Evolutionary conservation across 2,797 vertebrate species (phyloP), one percentile per base, ranked within the genome.

Genomic region (Molossus alvarezi): DNA sequence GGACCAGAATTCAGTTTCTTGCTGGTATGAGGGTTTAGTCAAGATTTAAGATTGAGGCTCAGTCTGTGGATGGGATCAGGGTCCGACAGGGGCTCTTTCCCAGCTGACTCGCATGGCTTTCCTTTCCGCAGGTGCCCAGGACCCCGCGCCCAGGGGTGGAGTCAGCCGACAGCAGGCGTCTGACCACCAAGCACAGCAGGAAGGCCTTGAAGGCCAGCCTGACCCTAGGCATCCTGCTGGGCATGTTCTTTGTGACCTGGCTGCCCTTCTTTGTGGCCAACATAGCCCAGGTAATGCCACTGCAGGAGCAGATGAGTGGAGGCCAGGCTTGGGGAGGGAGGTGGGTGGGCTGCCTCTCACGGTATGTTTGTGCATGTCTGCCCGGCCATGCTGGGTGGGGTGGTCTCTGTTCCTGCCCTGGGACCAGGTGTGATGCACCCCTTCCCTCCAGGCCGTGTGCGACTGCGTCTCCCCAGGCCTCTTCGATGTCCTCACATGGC

Each of bases 161-260:
- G n/a, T 86, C 98, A 64, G 99, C 98, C 0, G 99, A 99, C 98
- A 97, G 96, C 96, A 98, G 99, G 23, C 99, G 98, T 48, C 98
- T 99, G 73, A 97, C 99, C 91, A 99, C 98, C 98, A 99, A 99
- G 92, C 99, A 99, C 97, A 99, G 99, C 97, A 99, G 99, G 93
- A 99, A 99, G 98, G 99, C 99, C 0, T 97, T 99, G 96, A 99
- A 99, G 98, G 99, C 99, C 98, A 99, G 99, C 75, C 98, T 99
- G 98, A 99, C 99, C 0, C 98, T 99, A 95, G 99, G 99, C 64
- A 98, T 99, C 93, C 98, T 99, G 51, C 98, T 99, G 97, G 99
- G 99, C 92, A 99, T 99, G 98, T 99, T 99, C 98, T 99, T 99
- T 23, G 99, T 99, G 58, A 99, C 99, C 12, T 99, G 99, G 99